Evolutionary conservation across 92 coral and sea anemone species (phyloP), one percentile per base, ranked within the genome.

Genomic region (Pocillopora meandrina): DNA sequence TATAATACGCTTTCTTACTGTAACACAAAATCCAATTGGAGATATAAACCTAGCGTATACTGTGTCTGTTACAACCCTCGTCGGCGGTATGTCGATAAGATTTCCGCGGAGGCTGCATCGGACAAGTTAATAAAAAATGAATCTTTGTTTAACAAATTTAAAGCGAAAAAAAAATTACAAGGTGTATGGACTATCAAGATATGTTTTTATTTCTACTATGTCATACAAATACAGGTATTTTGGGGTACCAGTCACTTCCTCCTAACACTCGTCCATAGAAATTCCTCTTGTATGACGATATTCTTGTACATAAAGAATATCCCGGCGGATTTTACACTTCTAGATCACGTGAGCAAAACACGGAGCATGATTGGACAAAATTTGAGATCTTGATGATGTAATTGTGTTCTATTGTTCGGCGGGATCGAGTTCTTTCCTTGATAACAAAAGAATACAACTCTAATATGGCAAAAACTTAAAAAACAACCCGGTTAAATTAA

Each of bases 281-380:
- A 93, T 93, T 91, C 95, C 75, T 89, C 86, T 76, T 74, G 63
- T 82, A 94, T 94, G 95, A 94, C 95, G 89, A 84, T 87, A 92
- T 86, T 55, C 91, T 55, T 83, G 86, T 87, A 85, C 92, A 75
- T 80, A 66, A 80, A 72, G 31, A 85, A 63, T 68, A 78, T 57
- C 77, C 57, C 66, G 31, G 61, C 47, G 17, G 35, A 67, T 66
- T 76, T 75, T 76, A 70, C 88, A 65, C 76, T 65, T 64, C 80
- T 67, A 5, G 9, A 73, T 81, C 95, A 91, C 95, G 85, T 91
- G 95, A 13, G 8, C 56, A 31, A 42, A 65, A 52, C 61, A 34
- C 49, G 42, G n/a, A 10, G 5, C 12, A 12, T 78, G 90, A 91
- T 89, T 91, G 95, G 95, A 12, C 34, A 61, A 61, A 2, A 19